Evolutionary conservation across 2,888 invertebrate genomes (phyloP), one percentile per base, ranked within the genome.

Genomic region (Micropterix aruncella): DNA sequence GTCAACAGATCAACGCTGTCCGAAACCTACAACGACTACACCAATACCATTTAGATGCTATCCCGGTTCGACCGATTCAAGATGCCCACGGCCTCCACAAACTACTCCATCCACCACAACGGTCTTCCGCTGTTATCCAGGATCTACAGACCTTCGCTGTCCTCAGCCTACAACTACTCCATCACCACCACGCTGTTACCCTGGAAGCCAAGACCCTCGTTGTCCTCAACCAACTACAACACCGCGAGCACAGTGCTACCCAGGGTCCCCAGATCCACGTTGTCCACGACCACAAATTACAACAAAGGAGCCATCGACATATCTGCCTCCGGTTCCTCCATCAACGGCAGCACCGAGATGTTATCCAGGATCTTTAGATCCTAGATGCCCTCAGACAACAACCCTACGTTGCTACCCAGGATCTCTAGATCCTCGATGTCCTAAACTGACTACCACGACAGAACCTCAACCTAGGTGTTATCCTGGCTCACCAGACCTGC

Each of bases 21-120:
- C 53, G n/a, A n/a, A n/a, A n/a, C n/a, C n/a, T 0, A 54, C 54
- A 49, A 53, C 57, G 2, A 53, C 57, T 4, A 54, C 54, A 1
- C 53, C 53, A 27, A 51, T 40, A 1, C 50, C 49, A 3, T 55
- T 55, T 5, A 51, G 46, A 1, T 61, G 61, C 43, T 59, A 55
- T 44, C 59, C 60, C 2, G 63, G 60, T 2, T 55, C 54, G 2
- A 53, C 45, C 3, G 60, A 62, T 43, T 57, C 61, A 2, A 49
- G 57, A 3, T 64, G 63, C 44, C 56, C 60, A 1, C 51, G 49
- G 43, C 56, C 55, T 37, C 49, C 51, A 45, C 55, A 0, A 44
- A 46, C 36, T 49, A 52, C 53, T 1, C 47, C 50, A 3, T 45
- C 19, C 2, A 47, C 55, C 54, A 0, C 55, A 1, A 27, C 27